These are phyloP conservation scores for Andrena haemorrhoa DNA, from an alignment of 2,888 invertebrate genomes.

Conservation along the genomic window DNA sequence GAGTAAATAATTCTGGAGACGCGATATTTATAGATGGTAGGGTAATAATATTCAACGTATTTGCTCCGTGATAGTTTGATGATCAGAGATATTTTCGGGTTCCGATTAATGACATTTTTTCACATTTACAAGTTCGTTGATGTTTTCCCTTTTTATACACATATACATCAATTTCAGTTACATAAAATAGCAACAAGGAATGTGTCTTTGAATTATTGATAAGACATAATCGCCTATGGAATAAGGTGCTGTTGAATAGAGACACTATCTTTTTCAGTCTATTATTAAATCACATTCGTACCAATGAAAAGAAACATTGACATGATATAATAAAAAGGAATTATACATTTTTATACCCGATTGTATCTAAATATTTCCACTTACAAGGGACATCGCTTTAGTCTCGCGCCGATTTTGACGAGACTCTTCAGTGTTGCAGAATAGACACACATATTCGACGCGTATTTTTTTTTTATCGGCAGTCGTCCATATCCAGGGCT, in stretches of 20 bases:
- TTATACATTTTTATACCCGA: constrained; percentile 60
- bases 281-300: constrained; percentile 40
- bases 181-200: constrained; percentile 9
- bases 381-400: background rate
- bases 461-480: no score
- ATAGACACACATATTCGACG: no score
- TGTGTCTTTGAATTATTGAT: constrained; percentile 30
- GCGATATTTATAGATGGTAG: constrained; percentile 5
- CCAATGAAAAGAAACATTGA: constrained; percentile 44
- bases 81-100: constrained; percentile 60
- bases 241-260: constrained; percentile 46
- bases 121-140: constrained; percentile 57
- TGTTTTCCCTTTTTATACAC: constrained; percentile 53
- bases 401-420: no score
- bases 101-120: constrained; percentile 60
- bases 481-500: no score
- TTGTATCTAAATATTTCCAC: constrained; percentile 50
- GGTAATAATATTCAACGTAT: constrained; percentile 10
- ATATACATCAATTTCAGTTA: constrained; percentile 35
- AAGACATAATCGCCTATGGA: constrained; percentile 36
- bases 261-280: constrained; percentile 36
- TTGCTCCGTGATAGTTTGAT: constrained; percentile 32
- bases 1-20: constrained; percentile 10
- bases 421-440: no score
- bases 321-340: constrained; percentile 53